These are phyloP conservation scores for Drosophila guanche DNA, from an alignment of 1,140 invertebrate species.

Conservation along the genomic window DNA sequence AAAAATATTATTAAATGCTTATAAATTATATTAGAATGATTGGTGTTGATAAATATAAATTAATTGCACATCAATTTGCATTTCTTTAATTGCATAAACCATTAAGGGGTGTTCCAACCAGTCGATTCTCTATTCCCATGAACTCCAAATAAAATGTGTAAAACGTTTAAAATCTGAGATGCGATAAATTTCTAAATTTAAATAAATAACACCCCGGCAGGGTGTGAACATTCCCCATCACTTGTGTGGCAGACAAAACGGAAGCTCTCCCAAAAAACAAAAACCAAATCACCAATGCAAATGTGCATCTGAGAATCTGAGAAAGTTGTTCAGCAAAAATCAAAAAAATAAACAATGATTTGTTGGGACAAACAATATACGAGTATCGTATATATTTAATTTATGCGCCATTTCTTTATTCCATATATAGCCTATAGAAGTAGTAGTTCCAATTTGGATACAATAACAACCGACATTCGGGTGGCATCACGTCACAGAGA, in stretches of 20 bases:
- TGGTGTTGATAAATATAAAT: no score
- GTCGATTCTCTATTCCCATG: no score
- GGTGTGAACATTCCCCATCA: background rate
- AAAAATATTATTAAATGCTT: no score
- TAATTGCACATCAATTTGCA: no score
- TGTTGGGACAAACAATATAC: constrained; percentile 23
- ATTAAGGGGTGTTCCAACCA: no score
- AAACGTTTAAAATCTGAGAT: no score
- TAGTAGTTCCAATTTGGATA: constrained; percentile 37
- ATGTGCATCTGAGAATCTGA: constrained; percentile 29
- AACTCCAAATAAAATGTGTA: no score
- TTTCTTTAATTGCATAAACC: no score
- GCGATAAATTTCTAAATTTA: no score
- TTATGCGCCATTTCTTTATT: constrained; percentile 32
- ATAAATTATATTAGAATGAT: no score
- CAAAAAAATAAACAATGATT: constrained; percentile 12
- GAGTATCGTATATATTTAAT: constrained; percentile 28
- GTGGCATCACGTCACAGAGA: constrained; percentile 31
- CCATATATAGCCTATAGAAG: constrained; percentile 17
- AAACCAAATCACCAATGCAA: constrained; percentile 49
- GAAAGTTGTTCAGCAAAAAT: constrained; percentile 19
- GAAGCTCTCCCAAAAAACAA: constrained; percentile 28
- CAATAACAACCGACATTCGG: constrained; percentile 36
- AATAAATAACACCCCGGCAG: no score
- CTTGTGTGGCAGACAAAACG: constrained; percentile 43